These are phyloP conservation scores for Naja naja DNA, from an alignment of 2,113 vertebrate species.

Conservation along the genomic window DNA sequence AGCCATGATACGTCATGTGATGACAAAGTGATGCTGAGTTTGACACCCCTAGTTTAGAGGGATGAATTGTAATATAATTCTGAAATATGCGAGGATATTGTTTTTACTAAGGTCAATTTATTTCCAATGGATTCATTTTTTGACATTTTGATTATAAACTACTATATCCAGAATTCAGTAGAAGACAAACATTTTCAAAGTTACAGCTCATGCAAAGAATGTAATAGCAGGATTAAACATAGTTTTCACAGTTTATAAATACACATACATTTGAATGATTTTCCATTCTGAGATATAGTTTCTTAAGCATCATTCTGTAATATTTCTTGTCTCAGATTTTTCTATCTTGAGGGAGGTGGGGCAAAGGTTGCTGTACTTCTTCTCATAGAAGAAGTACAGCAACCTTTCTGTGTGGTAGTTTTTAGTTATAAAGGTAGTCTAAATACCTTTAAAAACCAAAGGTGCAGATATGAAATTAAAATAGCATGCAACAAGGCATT, in stretches of 20 bases:
- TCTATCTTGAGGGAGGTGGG: neutral
- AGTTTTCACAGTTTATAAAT: neutral
- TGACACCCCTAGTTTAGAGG: neutral
- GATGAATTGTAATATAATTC: neutral
- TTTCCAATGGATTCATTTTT: neutral
- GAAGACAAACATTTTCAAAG: neutral
- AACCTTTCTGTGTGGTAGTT: neutral
- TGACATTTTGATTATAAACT: neutral
- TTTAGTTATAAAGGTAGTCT: neutral
- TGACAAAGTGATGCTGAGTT: too few species aligned
- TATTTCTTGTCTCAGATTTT: neutral
- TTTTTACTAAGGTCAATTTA: constrained; percentile 10
- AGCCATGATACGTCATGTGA: too few species aligned
- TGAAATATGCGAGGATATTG: neutral
- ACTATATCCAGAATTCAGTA: neutral
- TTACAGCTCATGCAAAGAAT: neutral
- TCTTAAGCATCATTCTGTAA: neutral
- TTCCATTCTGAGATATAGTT: neutral
- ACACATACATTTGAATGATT: neutral
- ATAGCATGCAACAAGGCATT: neutral
- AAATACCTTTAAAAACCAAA: neutral
- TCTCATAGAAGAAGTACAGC: too few species aligned
- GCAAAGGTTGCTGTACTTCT: neutral
- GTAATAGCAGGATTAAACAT: neutral
- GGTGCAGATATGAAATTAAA: neutral